Evolutionary conservation across 2,888 invertebrate genomes (phyloP).

Genomic region (Tetragonula carbonaria): DNA sequence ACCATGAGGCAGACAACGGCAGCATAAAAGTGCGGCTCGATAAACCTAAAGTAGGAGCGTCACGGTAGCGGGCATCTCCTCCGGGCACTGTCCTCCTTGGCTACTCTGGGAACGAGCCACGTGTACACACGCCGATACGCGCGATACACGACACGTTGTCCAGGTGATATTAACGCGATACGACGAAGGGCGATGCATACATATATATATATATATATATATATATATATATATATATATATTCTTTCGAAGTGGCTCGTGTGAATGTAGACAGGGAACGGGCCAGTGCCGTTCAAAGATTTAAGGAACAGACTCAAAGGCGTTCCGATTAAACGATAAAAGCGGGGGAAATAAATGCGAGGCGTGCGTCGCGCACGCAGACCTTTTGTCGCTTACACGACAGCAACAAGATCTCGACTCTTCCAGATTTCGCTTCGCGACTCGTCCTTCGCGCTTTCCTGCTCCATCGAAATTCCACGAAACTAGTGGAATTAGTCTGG

Average conservation of each 20-base stretch:
- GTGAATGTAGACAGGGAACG: conserved; percentile 12
- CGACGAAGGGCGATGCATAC: conserved; percentile 41
- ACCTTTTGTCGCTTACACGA: conserved; percentile 39
- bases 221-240: conserved; percentile 42
- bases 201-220: conserved; percentile 47
- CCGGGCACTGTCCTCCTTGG: conserved; percentile 11
- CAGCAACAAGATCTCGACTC: conserved; percentile 27
- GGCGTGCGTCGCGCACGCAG: conserved; percentile 37
- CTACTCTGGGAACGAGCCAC: background rate
- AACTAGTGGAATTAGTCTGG: background rate
- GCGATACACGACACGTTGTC: conserved; percentile 43
- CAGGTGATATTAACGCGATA: conserved; percentile 56
- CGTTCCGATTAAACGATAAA: conserved; percentile 61
- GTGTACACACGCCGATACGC: conserved; percentile 1
- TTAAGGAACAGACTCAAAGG: conserved; percentile 50
- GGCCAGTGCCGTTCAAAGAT: conserved; percentile 51
- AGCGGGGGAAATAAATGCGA: conserved; percentile 54
- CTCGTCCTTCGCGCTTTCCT: background rate
- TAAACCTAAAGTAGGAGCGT: conserved; percentile 50
- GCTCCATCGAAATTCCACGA: background rate
- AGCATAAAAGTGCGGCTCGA: conserved; percentile 48
- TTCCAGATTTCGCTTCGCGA: background rate
- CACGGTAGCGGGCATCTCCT: conserved; percentile 47
- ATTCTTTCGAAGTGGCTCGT: conserved; percentile 48
- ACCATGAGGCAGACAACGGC: conserved; percentile 34